Conservation (phyloP, 1,140 invertebrate species). For the Araneus ventricosus region DNA sequence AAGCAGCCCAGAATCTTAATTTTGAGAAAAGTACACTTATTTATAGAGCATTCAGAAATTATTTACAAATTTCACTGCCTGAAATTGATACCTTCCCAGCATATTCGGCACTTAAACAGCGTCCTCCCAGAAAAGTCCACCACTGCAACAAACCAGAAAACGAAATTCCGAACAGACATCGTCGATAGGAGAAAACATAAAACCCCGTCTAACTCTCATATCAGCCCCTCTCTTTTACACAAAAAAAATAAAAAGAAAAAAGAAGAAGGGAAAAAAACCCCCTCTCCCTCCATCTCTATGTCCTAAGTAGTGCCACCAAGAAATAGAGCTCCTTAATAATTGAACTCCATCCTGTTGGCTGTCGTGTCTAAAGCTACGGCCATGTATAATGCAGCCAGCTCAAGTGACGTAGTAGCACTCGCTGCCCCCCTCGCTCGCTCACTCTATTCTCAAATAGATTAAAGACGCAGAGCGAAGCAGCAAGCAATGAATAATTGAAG, state of each 20-base stretch:
- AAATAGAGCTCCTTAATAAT: constrained; percentile 66
- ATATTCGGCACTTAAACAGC: too few species aligned
- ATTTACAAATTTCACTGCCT: too few species aligned
- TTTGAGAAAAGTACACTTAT: too few species aligned
- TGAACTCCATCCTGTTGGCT: constrained; percentile 56
- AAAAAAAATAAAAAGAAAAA: neutral
- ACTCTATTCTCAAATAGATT: constrained; percentile 51
- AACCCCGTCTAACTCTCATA: constrained; percentile 4
- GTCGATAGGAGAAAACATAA: neutral
- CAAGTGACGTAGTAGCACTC: constrained; percentile 7
- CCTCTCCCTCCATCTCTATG: neutral
- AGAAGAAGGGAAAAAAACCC: neutral
- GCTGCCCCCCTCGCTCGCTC: neutral
- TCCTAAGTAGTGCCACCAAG: constrained; percentile 43
- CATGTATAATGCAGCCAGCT: constrained; percentile 62
- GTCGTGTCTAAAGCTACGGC: constrained; percentile 51
- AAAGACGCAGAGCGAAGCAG: constrained; percentile 46
- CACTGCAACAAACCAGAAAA: neutral
- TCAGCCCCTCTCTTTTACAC: neutral
- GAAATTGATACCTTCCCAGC: too few species aligned
- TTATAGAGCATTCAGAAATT: too few species aligned
- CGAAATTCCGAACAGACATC: neutral
- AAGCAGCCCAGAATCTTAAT: too few species aligned
- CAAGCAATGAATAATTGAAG: constrained; percentile 64
- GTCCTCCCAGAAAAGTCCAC: too few species aligned